These are phyloP conservation scores for Gymnothorax javanicus DNA, from an alignment of 2,797 vertebrate species.

Conservation along the genomic window DNA sequence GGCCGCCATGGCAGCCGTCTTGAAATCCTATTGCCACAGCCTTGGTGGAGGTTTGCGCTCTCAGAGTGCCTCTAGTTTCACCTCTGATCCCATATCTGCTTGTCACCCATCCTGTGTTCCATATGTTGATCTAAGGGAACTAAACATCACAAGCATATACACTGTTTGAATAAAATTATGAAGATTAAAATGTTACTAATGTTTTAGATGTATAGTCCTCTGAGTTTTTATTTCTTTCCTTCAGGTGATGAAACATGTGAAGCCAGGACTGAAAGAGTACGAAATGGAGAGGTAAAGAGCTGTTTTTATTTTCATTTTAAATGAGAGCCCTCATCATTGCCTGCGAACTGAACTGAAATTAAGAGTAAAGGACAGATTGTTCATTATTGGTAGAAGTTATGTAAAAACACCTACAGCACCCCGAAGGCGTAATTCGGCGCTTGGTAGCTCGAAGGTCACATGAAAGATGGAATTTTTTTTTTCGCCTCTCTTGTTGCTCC, in stretches of 20 bases:
- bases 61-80: background rate
- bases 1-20: no score
- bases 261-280: constrained; percentile 86
- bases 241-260: constrained; percentile 90
- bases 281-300: constrained; percentile 90
- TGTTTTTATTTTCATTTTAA: constrained; percentile 8
- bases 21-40: no score
- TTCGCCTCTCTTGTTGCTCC: background rate
- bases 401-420: no score
- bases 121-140: no score
- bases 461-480: no score
- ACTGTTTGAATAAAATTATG: background rate
- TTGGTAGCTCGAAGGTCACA: no score
- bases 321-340: background rate
- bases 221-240: constrained; percentile 37
- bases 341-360: background rate
- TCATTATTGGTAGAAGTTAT: background rate
- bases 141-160: no score
- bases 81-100: background rate
- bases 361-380: background rate
- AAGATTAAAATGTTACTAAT: background rate
- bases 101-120: background rate
- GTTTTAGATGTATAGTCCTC: background rate
- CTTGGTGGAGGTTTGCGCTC: no score
- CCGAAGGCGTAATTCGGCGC: no score